phyloP scores from a whole-genome alignment of 2,113 vertebrate species.

The Zapornia atra region DNA sequence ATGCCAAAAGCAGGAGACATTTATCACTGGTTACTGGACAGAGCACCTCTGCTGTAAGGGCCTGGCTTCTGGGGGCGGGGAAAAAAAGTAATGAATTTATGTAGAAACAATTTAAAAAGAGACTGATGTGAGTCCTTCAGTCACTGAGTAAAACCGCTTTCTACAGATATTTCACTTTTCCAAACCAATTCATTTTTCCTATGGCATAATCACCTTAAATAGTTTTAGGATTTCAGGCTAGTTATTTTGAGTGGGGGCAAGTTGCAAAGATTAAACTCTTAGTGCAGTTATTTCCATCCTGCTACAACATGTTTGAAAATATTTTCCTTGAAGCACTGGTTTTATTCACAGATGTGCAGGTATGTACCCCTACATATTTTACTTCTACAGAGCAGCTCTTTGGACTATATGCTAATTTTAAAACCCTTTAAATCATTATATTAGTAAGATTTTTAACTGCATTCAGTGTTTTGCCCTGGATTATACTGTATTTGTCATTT shows the following conservation, averaged over 20 bases:
- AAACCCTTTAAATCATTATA: not conserved
- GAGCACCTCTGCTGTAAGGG: not conserved
- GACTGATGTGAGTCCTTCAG: not conserved
- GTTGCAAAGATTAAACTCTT: not conserved
- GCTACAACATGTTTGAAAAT: not conserved
- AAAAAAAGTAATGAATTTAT: not conserved
- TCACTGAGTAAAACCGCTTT: not conserved
- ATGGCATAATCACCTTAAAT: not conserved
- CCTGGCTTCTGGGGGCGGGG: not conserved
- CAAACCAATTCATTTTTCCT: not conserved
- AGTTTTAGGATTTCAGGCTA: not conserved
- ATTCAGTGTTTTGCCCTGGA: not conserved
- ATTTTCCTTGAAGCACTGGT: not conserved
- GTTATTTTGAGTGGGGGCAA: not conserved
- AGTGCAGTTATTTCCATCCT: not conserved
- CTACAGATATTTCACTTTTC: not conserved
- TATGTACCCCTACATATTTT: not conserved
- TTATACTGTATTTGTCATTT: not conserved
- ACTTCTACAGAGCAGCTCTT: not conserved
- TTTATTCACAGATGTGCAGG: not conserved
- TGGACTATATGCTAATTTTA: not conserved
- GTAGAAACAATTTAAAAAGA: not conserved
- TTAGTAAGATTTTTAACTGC: not conserved
- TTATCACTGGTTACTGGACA: not conserved
- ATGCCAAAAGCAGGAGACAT: constrained; percentile 19